phyloP scores from a whole-genome alignment of 2,888 invertebrate species.

The Steinernema scapterisci region DNA sequence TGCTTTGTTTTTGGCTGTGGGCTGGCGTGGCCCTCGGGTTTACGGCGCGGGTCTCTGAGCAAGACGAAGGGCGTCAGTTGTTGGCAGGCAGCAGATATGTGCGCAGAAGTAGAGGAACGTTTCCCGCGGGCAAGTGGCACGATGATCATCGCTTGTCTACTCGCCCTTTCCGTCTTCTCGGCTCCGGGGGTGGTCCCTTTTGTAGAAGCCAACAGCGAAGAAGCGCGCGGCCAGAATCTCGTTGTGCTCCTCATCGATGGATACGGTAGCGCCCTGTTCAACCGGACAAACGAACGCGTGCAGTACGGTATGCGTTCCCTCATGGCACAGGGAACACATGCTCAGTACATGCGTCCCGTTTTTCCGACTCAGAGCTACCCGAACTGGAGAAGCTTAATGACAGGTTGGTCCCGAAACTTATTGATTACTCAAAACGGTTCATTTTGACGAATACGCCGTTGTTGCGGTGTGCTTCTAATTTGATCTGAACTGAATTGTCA shows the following conservation, averaged over 20 bases:
- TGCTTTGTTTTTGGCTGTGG: constrained; percentile 22
- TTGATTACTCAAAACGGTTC: no score
- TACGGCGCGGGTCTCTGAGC: constrained; percentile 29
- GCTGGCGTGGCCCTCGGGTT: constrained; percentile 31
- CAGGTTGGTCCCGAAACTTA: constrained; percentile 49
- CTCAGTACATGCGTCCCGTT: constrained; percentile 60
- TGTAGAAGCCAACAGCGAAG: constrained; percentile 17
- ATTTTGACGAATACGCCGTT: no score
- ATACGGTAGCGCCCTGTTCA: constrained; percentile 61
- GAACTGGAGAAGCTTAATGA: constrained; percentile 64
- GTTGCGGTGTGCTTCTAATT: no score
- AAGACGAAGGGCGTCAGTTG: constrained; percentile 31
- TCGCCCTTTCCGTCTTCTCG: constrained; percentile 13
- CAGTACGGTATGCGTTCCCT: constrained; percentile 45
- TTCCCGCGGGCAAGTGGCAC: constrained; percentile 29
- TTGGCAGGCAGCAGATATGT: constrained; percentile 29
- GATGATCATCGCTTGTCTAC: constrained; percentile 27
- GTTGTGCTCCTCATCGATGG: constrained; percentile 64
- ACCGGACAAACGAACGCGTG: constrained; percentile 56
- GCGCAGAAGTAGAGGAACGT: constrained; percentile 29
- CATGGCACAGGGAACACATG: constrained; percentile 57
- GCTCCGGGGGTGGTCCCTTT: constrained; percentile 19
- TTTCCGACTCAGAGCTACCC: constrained; percentile 66
- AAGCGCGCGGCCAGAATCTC: constrained; percentile 63
- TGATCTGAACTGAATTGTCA: no score